These are phyloP conservation scores for Sepiola atlantica DNA, from an alignment of 2,888 invertebrate genomes.

Conservation along the genomic window DNA sequence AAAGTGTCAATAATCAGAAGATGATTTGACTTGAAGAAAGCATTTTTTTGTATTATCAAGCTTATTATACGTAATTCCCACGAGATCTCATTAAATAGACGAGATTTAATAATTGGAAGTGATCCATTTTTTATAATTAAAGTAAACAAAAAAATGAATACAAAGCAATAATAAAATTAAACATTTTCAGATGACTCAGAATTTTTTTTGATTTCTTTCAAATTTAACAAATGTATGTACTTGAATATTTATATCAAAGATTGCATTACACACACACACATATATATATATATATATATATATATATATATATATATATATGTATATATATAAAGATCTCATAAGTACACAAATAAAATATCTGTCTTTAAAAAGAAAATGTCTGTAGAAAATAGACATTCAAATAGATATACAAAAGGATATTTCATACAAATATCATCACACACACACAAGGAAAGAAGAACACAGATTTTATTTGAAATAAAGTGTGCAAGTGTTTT, in stretches of 20 bases:
- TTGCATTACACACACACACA: not conserved
- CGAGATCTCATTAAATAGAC: slow-evolving; percentile 32
- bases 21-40: not conserved
- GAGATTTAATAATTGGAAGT: slow-evolving; percentile 32
- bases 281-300: not conserved
- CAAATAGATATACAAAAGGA: too few species aligned
- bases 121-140: not conserved
- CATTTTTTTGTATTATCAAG: not conserved
- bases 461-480: too few species aligned
- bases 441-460: too few species aligned
- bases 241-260: not conserved
- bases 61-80: not conserved
- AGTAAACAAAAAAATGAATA: not conserved
- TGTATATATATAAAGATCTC: not conserved
- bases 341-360: not conserved
- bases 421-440: too few species aligned
- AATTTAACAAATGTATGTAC: not conserved
- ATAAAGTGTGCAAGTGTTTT: too few species aligned
- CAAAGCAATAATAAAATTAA: slow-evolving; percentile 32
- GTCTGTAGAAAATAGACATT: not conserved
- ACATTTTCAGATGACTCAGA: not conserved
- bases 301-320: slow-evolving; percentile 24
- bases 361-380: not conserved
- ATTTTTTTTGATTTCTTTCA: not conserved
- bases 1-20: slow-evolving; percentile 12